Percentiles rank a stretch among this genome's conserved stretches.
Evolutionary conservation across 2,888 invertebrate species (phyloP).

Genomic region (Philonicus albiceps): DNA sequence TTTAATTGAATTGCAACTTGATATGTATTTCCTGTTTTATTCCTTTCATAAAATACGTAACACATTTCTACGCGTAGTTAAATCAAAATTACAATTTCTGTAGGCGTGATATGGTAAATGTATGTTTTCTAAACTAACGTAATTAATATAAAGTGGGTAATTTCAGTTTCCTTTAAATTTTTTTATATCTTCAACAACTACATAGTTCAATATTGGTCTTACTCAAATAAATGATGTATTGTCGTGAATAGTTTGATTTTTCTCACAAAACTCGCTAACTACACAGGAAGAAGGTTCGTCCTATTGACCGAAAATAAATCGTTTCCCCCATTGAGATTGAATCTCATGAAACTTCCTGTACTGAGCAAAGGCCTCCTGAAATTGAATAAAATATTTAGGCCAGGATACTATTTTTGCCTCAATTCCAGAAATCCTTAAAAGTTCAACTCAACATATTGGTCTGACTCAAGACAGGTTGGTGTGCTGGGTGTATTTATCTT

Average conservation of each 20-base stretch:
- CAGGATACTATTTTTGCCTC: constrained; percentile 14
- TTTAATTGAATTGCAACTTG: too few species aligned
- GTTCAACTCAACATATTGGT: not conserved
- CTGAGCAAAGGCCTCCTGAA: not conserved
- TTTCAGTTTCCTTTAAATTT: not conserved
- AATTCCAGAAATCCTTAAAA: constrained; percentile 1
- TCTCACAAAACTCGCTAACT: not conserved
- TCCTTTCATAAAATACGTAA: too few species aligned
- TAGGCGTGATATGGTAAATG: too few species aligned
- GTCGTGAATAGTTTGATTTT: not conserved
- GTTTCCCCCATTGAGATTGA: not conserved
- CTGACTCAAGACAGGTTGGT: not conserved
- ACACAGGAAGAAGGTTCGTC: not conserved
- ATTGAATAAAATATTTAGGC: constrained; percentile 33
- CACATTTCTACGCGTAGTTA: too few species aligned
- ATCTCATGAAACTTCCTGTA: not conserved
- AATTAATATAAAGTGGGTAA: too few species aligned
- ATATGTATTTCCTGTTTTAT: too few species aligned
- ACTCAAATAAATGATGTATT: not conserved
- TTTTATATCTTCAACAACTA: not conserved
- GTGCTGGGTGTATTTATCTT: not conserved
- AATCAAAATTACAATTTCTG: too few species aligned
- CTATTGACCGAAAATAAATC: constrained; percentile 10
- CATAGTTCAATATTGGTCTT: not conserved
- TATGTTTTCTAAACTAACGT: too few species aligned